These are phyloP conservation scores for Leucopsar rothschildi DNA, from an alignment of 2,113 vertebrate species.

Conservation along the genomic window DNA sequence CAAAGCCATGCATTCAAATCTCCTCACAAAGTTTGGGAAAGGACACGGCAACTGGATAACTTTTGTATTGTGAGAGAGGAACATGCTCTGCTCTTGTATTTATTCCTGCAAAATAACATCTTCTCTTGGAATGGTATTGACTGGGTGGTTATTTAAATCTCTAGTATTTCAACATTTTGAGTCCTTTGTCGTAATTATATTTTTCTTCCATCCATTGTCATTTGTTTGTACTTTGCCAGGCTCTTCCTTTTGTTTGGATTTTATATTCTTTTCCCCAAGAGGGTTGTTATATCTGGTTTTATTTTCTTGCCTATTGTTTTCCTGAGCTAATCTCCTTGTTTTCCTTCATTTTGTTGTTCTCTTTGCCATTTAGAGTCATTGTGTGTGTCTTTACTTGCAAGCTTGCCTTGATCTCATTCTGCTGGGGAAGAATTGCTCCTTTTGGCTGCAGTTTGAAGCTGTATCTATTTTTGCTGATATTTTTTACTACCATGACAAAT, in stretches of 20 bases:
- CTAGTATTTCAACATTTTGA: background rate
- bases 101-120: background rate
- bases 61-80: background rate
- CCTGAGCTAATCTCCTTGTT: slow-evolving; percentile 7
- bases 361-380: background rate
- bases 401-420: background rate
- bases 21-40: background rate
- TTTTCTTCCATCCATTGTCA: background rate
- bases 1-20: background rate
- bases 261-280: background rate
- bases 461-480: background rate
- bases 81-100: rapidly evolving
- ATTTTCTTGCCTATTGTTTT: slow-evolving; percentile 11
- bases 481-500: slow-evolving; percentile 3
- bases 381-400: background rate
- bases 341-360: background rate
- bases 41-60: background rate
- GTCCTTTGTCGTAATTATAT: background rate
- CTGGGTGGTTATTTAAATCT: background rate
- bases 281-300: background rate
- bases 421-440: background rate
- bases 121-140: background rate
- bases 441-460: background rate
- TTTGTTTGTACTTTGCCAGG: background rate
- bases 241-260: background rate